These are phyloP conservation scores for Ameiurus melas DNA, from an alignment of 2,113 vertebrate species.

Conservation along the genomic window DNA sequence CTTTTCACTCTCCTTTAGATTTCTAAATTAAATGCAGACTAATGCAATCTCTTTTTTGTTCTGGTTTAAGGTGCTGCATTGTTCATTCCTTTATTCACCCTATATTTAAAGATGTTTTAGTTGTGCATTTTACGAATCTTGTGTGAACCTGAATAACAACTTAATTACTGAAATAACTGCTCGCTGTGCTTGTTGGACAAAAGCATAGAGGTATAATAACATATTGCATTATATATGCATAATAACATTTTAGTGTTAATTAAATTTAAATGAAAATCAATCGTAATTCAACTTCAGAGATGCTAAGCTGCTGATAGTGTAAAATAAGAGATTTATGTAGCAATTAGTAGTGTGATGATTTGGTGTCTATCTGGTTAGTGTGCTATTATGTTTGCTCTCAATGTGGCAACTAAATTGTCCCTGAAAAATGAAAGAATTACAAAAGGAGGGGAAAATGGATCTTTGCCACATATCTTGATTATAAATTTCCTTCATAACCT, in stretches of 20 bases:
- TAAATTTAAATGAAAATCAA: conserved; percentile 39
- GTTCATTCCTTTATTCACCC: conserved; percentile 12
- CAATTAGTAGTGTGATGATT: conserved; percentile 21
- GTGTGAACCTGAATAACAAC: conserved; percentile 22
- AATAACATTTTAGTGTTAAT: conserved; percentile 41
- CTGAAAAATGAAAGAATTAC: conserved; percentile 4
- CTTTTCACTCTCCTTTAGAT: conserved; percentile 48
- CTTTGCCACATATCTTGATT: neutral
- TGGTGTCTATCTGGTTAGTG: conserved; percentile 26
- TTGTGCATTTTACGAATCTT: neutral
- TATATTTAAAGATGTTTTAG: neutral
- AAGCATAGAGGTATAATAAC: conserved; percentile 30
- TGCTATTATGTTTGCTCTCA: conserved; percentile 23
- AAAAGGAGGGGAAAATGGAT: neutral
- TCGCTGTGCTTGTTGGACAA: conserved; percentile 27
- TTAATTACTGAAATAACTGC: conserved; percentile 30
- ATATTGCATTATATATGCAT: conserved; percentile 36
- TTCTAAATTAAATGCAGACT: conserved; percentile 36
- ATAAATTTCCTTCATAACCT: neutral
- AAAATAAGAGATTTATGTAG: conserved; percentile 25
- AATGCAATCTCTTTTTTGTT: conserved; percentile 34
- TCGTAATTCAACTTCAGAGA: conserved; percentile 40
- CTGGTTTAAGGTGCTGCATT: neutral
- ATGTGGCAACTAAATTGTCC: neutral
- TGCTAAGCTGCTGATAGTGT: conserved; percentile 26